Evolutionary conservation across 2,888 invertebrate genomes (phyloP).

Genomic region (Stenotaenia linearis): DNA sequence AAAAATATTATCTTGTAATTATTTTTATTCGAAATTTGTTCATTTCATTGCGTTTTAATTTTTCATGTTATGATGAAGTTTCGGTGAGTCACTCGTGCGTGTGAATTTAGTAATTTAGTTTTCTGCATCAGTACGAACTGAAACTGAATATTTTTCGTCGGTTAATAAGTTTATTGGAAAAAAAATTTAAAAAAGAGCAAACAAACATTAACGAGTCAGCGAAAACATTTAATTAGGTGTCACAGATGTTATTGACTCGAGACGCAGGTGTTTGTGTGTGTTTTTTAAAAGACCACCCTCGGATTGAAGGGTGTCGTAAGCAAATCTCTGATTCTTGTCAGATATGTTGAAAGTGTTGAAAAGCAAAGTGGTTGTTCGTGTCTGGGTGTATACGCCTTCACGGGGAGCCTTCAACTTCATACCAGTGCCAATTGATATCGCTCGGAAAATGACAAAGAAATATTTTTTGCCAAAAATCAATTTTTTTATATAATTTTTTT

Average conservation of each 20-base stretch:
- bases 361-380: constrained; percentile 26
- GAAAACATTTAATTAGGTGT: background rate
- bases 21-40: too few relatives aligned
- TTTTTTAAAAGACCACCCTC: background rate
- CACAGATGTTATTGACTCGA: background rate
- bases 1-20: too few relatives aligned
- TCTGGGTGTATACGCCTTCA: background rate
- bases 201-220: background rate
- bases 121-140: too few relatives aligned
- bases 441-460: background rate
- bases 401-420: background rate
- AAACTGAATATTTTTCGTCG: too few relatives aligned
- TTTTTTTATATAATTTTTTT: background rate
- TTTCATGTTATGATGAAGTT: too few relatives aligned
- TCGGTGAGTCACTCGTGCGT: too few relatives aligned
- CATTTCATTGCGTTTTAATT: too few relatives aligned
- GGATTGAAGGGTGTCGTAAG: constrained; percentile 6
- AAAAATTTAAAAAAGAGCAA: background rate
- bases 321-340: constrained; percentile 17
- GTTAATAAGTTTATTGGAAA: background rate
- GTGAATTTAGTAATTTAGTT: too few relatives aligned
- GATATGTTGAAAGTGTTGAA: constrained; percentile 7
- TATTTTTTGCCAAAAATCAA: background rate
- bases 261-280: background rate
- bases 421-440: constrained; percentile 6